Conservation (phyloP, 2,113 vertebrate species). For the Shinisaurus crocodilurus region DNA sequence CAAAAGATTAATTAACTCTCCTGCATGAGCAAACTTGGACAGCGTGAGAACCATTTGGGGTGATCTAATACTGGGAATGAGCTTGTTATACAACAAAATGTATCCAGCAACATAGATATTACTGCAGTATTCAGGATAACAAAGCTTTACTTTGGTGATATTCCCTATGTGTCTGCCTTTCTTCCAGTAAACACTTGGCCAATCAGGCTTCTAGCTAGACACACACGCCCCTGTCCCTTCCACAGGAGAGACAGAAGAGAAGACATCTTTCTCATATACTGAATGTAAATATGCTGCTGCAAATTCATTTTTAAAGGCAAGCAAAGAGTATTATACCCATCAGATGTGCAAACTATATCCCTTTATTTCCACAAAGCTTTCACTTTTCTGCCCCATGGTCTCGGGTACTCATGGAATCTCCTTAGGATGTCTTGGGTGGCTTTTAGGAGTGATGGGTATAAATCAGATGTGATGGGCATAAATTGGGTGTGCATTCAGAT, state of each 20-base stretch:
- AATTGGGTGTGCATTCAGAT: not conserved
- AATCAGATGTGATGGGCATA: not conserved
- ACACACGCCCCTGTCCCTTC: not conserved
- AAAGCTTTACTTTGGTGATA: not conserved
- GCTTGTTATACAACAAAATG: slow-evolving; percentile 13
- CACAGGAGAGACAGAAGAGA: not conserved
- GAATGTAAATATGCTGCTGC: not conserved
- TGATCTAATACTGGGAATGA: slow-evolving; percentile 28
- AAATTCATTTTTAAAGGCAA: not conserved
- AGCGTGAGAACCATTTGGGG: slow-evolving; percentile 18
- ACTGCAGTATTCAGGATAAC: not conserved
- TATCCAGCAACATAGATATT: not conserved
- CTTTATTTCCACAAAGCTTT: not conserved
- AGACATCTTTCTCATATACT: not conserved
- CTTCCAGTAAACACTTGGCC: not conserved
- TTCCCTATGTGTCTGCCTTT: not conserved
- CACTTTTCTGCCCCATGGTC: not conserved
- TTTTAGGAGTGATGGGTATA: not conserved
- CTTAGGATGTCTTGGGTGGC: too few species aligned
- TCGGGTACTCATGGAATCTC: not conserved
- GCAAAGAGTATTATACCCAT: not conserved
- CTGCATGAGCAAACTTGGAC: not conserved
- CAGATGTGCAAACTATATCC: not conserved
- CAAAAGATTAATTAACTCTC: slow-evolving; percentile 29
- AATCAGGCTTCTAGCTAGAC: not conserved